Conservation (phyloP, 1,140 invertebrate species). For the Portunus trituberculatus region DNA sequence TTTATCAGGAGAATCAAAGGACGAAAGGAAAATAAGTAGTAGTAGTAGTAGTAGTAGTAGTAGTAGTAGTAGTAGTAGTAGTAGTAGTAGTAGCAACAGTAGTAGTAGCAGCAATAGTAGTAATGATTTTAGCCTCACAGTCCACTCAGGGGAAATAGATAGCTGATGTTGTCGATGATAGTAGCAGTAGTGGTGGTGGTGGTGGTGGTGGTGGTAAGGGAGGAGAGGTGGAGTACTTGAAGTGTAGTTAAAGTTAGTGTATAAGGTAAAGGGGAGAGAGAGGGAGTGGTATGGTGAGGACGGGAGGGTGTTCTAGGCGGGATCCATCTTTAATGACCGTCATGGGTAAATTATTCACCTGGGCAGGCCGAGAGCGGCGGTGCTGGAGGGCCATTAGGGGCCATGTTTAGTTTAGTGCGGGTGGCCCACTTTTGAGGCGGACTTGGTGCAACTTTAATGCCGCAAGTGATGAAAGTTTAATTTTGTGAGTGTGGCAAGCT, state of each 20-base stretch:
- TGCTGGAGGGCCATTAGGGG: conserved; percentile 27
- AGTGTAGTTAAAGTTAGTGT: not conserved
- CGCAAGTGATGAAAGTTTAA: conserved; percentile 47
- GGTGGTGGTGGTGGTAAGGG: not conserved
- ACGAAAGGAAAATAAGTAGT: too few species aligned
- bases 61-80: too few species aligned
- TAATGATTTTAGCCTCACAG: too few species aligned
- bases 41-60: too few species aligned
- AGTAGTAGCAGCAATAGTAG: too few species aligned
- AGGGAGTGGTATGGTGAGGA: not conserved
- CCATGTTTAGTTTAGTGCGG: conserved; percentile 54
- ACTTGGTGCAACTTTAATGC: conserved; percentile 32
- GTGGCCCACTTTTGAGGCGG: conserved; percentile 41
- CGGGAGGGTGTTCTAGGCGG: not conserved
- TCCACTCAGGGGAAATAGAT: too few species aligned
- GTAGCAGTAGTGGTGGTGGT: not conserved
- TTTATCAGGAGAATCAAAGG: not conserved
- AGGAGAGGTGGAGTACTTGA: not conserved
- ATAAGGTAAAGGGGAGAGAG: not conserved
- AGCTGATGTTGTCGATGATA: too few species aligned
- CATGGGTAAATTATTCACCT: conserved; percentile 50
- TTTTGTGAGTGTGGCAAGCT: conserved; percentile 30
- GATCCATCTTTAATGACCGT: conserved; percentile 44
- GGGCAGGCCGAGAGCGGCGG: not conserved
- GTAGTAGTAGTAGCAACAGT: too few species aligned